A percentile compares a stretch with the other conserved stretches of the same genome.
Conservation (phyloP, 2,888 invertebrate genomes). For the Sturmia bella region DNA sequence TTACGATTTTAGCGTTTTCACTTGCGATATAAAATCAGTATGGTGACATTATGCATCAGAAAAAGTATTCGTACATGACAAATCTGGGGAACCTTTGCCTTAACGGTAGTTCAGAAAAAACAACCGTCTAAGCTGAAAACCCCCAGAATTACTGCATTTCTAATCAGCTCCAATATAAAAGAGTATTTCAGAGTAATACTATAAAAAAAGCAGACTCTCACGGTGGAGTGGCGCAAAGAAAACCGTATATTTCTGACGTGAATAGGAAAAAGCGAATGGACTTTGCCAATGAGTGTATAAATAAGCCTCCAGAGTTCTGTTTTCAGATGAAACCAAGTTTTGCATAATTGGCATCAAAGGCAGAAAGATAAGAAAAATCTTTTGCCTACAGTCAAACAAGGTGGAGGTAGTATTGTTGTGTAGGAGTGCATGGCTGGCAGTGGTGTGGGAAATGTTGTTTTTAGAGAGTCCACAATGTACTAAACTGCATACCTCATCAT, state of each 20-base stretch:
- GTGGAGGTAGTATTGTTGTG: conserved; percentile 6
- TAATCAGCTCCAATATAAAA: conserved; percentile 3
- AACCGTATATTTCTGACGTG: conserved; percentile 9
- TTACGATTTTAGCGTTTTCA: too few relatives aligned
- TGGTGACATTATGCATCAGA: too few relatives aligned
- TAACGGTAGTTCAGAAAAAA: too few relatives aligned
- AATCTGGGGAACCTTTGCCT: too few relatives aligned
- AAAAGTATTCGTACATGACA: too few relatives aligned
- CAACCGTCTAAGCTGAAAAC: too few relatives aligned
- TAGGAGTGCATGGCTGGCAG: conserved; percentile 10
- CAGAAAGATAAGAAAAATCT: not conserved
- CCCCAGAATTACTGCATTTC: conserved; percentile 23
- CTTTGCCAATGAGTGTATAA: conserved; percentile 9
- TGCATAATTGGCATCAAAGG: conserved; percentile 17
- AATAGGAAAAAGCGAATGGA: conserved; percentile 27
- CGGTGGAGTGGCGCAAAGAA: not conserved
- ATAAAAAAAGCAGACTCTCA: conserved; percentile 4
- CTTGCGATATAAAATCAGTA: too few relatives aligned
- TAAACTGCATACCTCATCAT: too few relatives aligned
- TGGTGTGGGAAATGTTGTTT: not conserved
- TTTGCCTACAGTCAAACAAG: conserved; percentile 8
- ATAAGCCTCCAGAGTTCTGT: conserved; percentile 7
- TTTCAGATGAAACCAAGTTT: conserved; percentile 15
- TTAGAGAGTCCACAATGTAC: conserved; percentile 6
- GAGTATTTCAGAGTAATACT: not conserved